A percentile compares a stretch with the other conserved stretches of the same genome.
Evolutionary conservation across 2,113 vertebrate genomes (phyloP).

Genomic region (Cyprinodon tularosa): DNA sequence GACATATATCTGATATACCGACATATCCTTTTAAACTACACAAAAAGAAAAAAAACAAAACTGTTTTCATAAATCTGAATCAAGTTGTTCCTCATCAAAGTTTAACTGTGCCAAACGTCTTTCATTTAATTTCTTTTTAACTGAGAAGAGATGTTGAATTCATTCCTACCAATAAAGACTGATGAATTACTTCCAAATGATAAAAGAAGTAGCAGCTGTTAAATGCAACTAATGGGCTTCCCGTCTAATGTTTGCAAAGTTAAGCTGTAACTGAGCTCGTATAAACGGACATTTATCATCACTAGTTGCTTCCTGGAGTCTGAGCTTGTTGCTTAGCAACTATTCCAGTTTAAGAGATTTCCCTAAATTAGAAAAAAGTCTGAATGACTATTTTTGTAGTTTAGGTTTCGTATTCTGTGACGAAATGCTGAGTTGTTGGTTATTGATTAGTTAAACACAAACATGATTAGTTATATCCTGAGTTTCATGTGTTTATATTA

Average conservation of each 20-base stretch:
- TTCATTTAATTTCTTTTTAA: not conserved
- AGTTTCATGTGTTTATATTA: too few relatives aligned
- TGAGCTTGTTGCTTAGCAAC: conserved; percentile 1
- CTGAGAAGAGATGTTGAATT: not conserved
- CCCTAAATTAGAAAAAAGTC: not conserved
- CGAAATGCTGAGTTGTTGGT: not conserved
- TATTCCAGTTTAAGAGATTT: not conserved
- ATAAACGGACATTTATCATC: not conserved
- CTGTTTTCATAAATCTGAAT: too few relatives aligned
- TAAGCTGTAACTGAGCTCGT: not conserved
- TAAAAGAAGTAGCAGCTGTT: not conserved
- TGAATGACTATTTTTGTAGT: not conserved
- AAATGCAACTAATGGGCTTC: not conserved
- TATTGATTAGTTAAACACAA: not conserved
- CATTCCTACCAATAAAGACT: not conserved
- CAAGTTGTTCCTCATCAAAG: not conserved
- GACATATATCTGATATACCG: too few relatives aligned
- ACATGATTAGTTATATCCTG: too few relatives aligned
- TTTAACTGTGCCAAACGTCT: not conserved
- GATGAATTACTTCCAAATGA: not conserved
- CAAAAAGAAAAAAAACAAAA: not conserved
- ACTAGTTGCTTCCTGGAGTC: not conserved
- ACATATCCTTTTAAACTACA: too few relatives aligned
- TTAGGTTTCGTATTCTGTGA: not conserved
- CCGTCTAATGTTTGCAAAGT: not conserved